Evolutionary conservation across 2,113 vertebrate species (phyloP), one percentile per base, ranked within the genome.

Genomic region (Thunnus thynnus): DNA sequence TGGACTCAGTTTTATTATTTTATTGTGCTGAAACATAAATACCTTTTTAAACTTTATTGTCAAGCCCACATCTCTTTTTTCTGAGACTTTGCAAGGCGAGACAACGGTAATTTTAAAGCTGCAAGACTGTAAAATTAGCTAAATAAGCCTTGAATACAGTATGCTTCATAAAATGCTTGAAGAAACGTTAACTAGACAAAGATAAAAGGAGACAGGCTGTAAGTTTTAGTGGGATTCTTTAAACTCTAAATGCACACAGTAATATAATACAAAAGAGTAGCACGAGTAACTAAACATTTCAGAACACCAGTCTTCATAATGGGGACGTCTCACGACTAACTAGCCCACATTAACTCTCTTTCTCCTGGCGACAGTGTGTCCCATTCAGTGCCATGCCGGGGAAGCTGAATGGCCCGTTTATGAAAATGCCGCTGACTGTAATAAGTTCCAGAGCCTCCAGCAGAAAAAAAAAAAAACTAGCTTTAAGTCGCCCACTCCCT

Each of bases 371-470:
- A 94, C 92, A 93, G 83, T 91, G 89, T 75, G 86, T 92, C 83
- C 88, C 88, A 92, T 93, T 94, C 89, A 93, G 88, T 86, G 69
- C 72, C 64, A 62, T 48, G 82, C 46, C 66, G 67, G 81, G 73
- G 84, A 79, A 86, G 83, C 93, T 94, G 91, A 93, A 94, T 90
- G 87, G 89, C 85, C 67, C 86, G 84, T 93, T 94, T 93, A 94
- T 94, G 84, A 91, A 93, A 92, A 89, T 75, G 86, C 86, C 81
- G 89, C 71, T 75, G 88, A 90, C 89, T 91, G 91, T 93, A 94
- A 93, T 93, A 94, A 91, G 92, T 94, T 94, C 93, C 94, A 94
- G 92, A 92, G 93, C 73, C 79, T 89, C 73, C 44, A 78, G 75
- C 51, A 72, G 82, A 72, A 80, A 69, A 62, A 78, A 70, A n/a